A percentile compares a stretch with the other conserved stretches of the same genome.
Conservation (phyloP, 2,113 vertebrate genomes). For the Chaetorhynchus papuensis region DNA sequence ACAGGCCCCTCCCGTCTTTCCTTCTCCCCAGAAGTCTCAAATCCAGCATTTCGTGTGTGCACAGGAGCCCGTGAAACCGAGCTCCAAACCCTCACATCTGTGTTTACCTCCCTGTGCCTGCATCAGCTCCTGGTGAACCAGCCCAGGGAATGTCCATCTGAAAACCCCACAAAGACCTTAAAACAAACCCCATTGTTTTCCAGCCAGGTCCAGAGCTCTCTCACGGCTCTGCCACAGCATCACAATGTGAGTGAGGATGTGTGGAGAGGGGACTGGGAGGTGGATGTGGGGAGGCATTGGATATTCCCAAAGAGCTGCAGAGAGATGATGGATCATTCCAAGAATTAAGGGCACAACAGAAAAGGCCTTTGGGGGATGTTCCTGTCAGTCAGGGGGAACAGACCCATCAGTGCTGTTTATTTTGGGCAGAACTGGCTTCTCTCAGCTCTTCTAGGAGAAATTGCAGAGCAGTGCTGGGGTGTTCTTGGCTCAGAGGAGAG, state of each 20-base stretch:
- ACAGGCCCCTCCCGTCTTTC: background rate
- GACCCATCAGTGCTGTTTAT: background rate
- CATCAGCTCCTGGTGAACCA: fast-evolving
- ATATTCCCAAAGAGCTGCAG: background rate
- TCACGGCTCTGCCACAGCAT: background rate
- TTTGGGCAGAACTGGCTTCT: background rate
- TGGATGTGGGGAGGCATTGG: background rate
- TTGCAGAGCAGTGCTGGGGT: background rate
- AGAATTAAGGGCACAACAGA: background rate
- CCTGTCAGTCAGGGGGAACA: background rate
- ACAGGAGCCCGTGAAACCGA: background rate
- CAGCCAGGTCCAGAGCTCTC: background rate
- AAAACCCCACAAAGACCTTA: background rate
- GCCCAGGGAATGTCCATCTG: background rate
- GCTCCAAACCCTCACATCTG: background rate
- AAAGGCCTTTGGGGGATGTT: background rate
- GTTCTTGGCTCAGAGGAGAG: background rate
- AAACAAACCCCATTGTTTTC: background rate
- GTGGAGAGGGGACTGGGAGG: background rate
- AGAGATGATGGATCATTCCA: background rate
- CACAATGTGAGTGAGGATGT: fast-evolving
- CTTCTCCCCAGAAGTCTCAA: background rate
- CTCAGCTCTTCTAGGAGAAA: background rate
- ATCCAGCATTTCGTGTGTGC: background rate
- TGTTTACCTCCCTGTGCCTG: background rate